Evolutionary conservation across 1,140 invertebrate genomes (phyloP).

Genomic region (Proales similis): DNA sequence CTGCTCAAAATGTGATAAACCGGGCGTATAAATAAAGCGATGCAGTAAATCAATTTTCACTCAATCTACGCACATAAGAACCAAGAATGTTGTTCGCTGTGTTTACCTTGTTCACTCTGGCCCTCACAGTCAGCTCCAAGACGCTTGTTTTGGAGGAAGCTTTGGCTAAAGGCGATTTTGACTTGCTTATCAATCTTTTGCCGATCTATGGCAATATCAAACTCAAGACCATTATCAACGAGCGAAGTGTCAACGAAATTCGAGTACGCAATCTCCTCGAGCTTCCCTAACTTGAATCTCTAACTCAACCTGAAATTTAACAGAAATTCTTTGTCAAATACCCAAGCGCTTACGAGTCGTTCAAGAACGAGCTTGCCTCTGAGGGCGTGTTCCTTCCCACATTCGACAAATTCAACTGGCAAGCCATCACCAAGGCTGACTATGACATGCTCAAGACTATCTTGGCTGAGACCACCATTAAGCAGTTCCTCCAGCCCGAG

Average conservation of each 20-base stretch:
- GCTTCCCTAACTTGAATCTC: neutral
- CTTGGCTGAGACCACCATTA: conserved; percentile 17
- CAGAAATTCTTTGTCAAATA: conserved; percentile 13
- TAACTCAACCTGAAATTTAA: neutral
- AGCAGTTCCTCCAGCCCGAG: conserved; percentile 12
- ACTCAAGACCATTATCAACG: conserved; percentile 8
- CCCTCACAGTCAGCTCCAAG: no score
- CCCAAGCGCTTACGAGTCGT: neutral
- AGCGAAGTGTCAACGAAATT: neutral
- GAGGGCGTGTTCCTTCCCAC: conserved; percentile 19
- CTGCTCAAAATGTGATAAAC: no score
- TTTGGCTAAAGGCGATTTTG: no score
- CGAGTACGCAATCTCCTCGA: conserved; percentile 13
- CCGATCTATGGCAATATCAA: conserved; percentile 27
- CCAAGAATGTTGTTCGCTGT: no score
- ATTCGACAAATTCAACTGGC: neutral
- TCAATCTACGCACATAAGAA: no score
- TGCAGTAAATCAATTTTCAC: no score
- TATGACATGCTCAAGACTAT: conserved; percentile 2
- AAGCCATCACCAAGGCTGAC: conserved; percentile 11
- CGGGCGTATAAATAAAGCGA: no score
- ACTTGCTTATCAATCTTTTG: conserved; percentile 3
- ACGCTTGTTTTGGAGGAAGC: no score
- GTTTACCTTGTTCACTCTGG: no score
- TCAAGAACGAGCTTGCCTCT: neutral